Evolutionary conservation across 2,888 invertebrate species (phyloP).

Genomic region (Laspeyria flexula): DNA sequence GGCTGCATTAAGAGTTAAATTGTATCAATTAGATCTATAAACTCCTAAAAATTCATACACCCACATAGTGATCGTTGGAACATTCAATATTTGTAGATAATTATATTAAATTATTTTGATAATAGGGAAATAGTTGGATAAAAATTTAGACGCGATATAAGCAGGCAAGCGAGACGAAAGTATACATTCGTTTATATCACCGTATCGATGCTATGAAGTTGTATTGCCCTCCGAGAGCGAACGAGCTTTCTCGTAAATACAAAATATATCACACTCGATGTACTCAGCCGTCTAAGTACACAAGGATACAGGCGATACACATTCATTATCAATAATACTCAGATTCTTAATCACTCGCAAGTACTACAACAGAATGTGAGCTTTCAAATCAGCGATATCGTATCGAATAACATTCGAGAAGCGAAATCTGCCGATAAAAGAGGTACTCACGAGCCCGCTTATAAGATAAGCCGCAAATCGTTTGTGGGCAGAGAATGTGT

Average conservation of each 20-base stretch:
- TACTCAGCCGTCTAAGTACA: neutral
- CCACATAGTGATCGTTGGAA: conserved; percentile 36
- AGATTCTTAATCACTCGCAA: neutral
- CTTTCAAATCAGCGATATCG: neutral
- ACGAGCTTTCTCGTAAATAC: neutral
- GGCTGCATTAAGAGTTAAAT: conserved; percentile 44
- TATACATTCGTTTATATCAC: neutral
- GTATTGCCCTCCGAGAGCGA: neutral
- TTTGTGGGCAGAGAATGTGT: conserved; percentile 49
- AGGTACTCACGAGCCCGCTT: conserved; percentile 47
- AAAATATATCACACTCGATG: neutral
- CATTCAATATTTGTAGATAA: conserved; percentile 40
- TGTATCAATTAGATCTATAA: conserved; percentile 39
- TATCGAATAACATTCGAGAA: neutral
- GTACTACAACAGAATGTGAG: neutral
- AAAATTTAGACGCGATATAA: conserved; percentile 47
- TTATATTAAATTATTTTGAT: conserved; percentile 39
- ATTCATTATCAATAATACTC: neutral
- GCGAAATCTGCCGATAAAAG: neutral
- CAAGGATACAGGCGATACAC: neutral
- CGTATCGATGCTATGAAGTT: neutral
- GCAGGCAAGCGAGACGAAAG: conserved; percentile 41
- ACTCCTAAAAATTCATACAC: conserved; percentile 38
- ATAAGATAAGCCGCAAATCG: conserved; percentile 48
- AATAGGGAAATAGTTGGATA: conserved; percentile 45